Percentiles rank a stretch among this genome's conserved stretches.
Evolutionary conservation across 2,113 vertebrate species (phyloP).

Genomic region (Chaetops frenatus): DNA sequence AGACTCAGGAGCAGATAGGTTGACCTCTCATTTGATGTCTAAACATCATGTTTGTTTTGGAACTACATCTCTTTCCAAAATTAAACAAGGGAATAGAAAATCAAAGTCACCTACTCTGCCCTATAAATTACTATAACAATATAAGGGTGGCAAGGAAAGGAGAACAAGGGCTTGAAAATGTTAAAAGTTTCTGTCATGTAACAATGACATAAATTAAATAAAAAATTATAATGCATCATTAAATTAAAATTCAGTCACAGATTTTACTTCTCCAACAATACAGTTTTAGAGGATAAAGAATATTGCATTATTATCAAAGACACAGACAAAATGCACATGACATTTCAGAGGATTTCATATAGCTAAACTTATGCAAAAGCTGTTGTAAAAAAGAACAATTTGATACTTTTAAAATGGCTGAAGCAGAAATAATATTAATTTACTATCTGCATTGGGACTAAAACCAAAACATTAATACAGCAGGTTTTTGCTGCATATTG

Average conservation of each 20-base stretch:
- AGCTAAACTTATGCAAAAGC: background rate
- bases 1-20: background rate
- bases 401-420: background rate
- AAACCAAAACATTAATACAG: constrained; percentile 7
- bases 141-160: background rate
- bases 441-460: background rate
- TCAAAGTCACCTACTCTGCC: background rate
- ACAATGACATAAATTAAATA: background rate
- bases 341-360: background rate
- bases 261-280: background rate
- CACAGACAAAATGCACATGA: background rate
- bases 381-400: background rate
- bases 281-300: background rate
- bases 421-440: background rate
- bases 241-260: background rate
- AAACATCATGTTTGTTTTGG: background rate
- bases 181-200: background rate
- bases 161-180: background rate
- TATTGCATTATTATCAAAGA: background rate
- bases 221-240: background rate
- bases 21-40: background rate
- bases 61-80: background rate
- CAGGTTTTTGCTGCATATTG: background rate
- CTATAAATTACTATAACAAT: background rate
- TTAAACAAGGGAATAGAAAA: background rate